Percentiles rank a stretch among this genome's conserved stretches.
Evolutionary conservation across 2,888 invertebrate genomes (phyloP).

Genomic region (Strigamia maritima): DNA sequence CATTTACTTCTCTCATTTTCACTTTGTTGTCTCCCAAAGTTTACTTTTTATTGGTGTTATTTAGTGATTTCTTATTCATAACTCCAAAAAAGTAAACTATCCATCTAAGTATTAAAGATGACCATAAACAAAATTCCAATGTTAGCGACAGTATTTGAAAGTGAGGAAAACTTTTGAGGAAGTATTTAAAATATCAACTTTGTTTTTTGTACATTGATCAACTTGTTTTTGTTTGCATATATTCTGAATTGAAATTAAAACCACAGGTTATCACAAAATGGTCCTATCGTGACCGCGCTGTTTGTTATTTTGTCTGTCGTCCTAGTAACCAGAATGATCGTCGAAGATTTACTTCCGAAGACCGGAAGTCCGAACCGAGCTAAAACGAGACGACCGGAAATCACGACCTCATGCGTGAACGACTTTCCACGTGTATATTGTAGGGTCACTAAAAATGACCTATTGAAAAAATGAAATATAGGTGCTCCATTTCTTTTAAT

Average conservation of each 20-base stretch:
- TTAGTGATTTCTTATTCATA: too few species aligned
- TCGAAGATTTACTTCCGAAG: constrained; percentile 30
- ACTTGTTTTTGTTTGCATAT: neutral
- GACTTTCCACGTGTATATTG: constrained; percentile 5
- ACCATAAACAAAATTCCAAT: too few species aligned
- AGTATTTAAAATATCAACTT: too few species aligned
- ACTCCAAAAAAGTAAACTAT: too few species aligned
- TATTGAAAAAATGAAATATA: constrained; percentile 24
- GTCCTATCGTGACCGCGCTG: constrained; percentile 3
- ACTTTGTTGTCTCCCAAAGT: too few species aligned
- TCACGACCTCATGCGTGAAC: constrained; percentile 16
- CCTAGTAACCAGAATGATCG: constrained; percentile 9
- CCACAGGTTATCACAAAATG: neutral
- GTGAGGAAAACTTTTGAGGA: too few species aligned
- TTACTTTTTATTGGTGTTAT: too few species aligned
- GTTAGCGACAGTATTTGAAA: too few species aligned
- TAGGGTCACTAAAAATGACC: constrained; percentile 1
- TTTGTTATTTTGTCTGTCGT: neutral
- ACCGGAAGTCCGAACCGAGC: constrained; percentile 22
- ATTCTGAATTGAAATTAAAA: neutral
- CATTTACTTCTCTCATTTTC: too few species aligned
- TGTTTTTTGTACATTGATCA: too few species aligned
- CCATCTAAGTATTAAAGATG: too few species aligned
- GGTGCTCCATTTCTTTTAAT: neutral
- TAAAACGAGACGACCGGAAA: constrained; percentile 11